Base-by-base conservation (phyloP, 2,113 vertebrate species). In the Dipodomys spectabilis region DNA sequence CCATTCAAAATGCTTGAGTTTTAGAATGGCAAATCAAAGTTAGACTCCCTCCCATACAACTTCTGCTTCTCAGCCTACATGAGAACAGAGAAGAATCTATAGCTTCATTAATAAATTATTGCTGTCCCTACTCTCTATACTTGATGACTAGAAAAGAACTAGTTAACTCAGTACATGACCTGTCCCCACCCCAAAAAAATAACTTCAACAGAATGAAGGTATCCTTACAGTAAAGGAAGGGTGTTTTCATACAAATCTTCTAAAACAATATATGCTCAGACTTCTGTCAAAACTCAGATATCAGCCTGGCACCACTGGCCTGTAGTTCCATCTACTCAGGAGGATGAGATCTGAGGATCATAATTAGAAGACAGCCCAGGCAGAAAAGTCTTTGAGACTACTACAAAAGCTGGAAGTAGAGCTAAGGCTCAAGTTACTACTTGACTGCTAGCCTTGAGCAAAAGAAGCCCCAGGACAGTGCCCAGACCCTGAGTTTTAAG, bases 141-240 rank as follows among this genome's bases (percentile, higher is more conserved):
- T 39, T 30, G 64, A 90, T 92, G 20, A 75, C 45, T 78, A 86
- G 85, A 62, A 69, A 69, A 95, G 93, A 60, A 18, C 85, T 28
- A 16, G 0, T 81, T 95, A 68, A 94, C n/a, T 90, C 27, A 78
- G 53, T 82, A 79, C 12, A 22, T 80, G 44, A 88, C 73, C 81
- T 95, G 49, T 49, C 9, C n/a, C 62, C 93, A 91, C 65, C 95
- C 68, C 68, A 81, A 94, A 82, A 86, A 22, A 82, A 27, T 44
- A 75, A 85, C 69, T 69, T 65, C 19, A 45, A 1, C 74, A 64
- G 25, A 23, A 12, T 13, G 23, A n/a, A 60, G 45, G 49, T 11
- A 3, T 77, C 64, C 45, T 87, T 90, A 90, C 28, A 87, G 60
- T 94, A 91, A 94, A 82, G 53, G 30, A 68, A 91, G 85, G 90